These are phyloP conservation scores for Dryobates pubescens DNA, from an alignment of 2,797 vertebrate species.

Conservation along the genomic window DNA sequence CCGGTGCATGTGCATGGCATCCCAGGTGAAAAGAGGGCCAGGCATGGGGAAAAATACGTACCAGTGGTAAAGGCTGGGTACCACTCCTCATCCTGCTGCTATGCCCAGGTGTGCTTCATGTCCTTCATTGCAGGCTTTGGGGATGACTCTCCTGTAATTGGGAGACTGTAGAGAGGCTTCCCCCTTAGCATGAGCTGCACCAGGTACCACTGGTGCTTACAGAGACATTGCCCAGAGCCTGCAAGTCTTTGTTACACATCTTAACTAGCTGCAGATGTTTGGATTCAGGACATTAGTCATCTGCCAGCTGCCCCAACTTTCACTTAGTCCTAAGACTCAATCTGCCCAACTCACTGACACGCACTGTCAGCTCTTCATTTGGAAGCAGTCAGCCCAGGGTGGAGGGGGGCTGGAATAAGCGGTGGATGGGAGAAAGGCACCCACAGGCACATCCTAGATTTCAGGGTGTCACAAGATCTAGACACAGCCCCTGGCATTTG, in stretches of 20 bases:
- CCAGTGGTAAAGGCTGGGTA: neutral
- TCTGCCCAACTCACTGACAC: neutral
- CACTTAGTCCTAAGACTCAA: neutral
- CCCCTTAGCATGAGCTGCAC: accelerated
- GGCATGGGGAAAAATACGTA: accelerated
- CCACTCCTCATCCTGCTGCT: neutral
- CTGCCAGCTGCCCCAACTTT: neutral
- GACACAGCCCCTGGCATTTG: neutral
- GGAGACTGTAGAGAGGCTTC: neutral
- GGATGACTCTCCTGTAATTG: neutral
- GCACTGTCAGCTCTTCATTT: neutral
- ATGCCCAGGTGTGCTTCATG: neutral
- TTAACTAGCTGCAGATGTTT: neutral
- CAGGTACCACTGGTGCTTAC: accelerated
- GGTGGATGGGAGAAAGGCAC: neutral
- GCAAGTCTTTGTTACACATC: accelerated
- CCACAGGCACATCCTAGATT: neutral
- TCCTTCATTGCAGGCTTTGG: neutral
- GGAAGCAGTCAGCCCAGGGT: accelerated
- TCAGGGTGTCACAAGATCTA: neutral
- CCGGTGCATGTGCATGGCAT: neutral
- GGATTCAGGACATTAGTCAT: neutral
- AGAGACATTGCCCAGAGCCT: accelerated
- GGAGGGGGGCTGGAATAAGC: neutral
- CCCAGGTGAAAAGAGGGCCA: neutral